Conservation (phyloP, 2,888 invertebrate species). For the Tolmerus cingulatus region DNA sequence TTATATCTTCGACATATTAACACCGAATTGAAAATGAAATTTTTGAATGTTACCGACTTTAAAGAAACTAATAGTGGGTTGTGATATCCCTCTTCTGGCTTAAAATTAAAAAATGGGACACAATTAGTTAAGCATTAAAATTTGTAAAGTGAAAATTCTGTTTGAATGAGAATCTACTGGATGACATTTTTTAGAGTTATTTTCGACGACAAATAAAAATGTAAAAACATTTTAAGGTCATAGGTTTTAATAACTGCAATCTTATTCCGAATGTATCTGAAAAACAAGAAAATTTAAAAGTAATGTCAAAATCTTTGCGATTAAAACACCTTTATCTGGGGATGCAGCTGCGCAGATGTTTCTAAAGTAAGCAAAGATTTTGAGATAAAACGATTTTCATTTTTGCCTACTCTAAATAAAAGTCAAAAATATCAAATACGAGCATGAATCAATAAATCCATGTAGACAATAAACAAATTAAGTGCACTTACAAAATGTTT, state of each 20-base stretch:
- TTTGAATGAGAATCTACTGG: neutral
- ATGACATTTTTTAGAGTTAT: neutral
- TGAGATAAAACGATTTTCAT: neutral
- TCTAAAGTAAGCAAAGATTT: neutral
- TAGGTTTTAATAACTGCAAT: too few relatives aligned
- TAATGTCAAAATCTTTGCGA: neutral
- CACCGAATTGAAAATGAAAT: neutral
- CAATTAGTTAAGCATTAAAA: neutral
- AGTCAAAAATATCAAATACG: too few relatives aligned
- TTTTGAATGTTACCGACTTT: neutral
- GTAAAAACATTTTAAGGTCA: too few relatives aligned
- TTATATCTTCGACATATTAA: neutral
- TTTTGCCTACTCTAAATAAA: too few relatives aligned
- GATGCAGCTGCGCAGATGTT: neutral
- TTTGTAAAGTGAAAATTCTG: neutral
- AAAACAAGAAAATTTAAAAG: neutral
- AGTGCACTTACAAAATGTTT: conserved; percentile 14
- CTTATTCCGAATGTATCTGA: too few relatives aligned
- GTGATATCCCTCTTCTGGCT: neutral
- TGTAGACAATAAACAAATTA: conserved; percentile 11
- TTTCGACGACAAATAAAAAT: neutral
- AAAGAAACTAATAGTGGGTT: neutral
- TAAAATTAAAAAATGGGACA: neutral
- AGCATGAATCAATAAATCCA: neutral
- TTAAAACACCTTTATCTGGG: neutral